Evolutionary conservation across 2,797 vertebrate genomes (phyloP), one percentile per base, ranked within the genome.

Genomic region (Phrynocephalus guinanensis): DNA sequence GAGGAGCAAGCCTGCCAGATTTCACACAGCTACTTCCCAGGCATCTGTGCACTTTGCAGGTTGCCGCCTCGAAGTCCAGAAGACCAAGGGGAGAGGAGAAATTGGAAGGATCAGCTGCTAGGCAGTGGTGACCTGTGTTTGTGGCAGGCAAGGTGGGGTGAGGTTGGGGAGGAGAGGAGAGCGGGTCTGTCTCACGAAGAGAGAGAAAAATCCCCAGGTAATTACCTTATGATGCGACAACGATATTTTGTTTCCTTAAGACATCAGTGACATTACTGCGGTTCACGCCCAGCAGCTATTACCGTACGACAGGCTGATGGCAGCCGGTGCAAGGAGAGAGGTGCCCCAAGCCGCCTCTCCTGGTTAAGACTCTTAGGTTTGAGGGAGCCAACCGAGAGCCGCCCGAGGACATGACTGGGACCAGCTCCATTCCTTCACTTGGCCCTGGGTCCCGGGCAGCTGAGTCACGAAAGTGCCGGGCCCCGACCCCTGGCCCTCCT

Each of bases 211-310:
- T 26, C 66, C 73, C 73, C 15, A 7, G 71, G 79, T 77, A 87
- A 84, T 87, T 71, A 90, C 83, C 86, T 79, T n/a, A 77, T 60
- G n/a, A 77, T 60, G 1, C 50, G 22, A 85, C 89, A 93, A 93
- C 75, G 68, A 72, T 86, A 81, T 92, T 92, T 90, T 50, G 16
- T 48, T 68, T 86, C 85, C 83, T 82, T 82, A 77, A 91, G 89
- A 82, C 72, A 1, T 72, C 9, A 0, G 50, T 77, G 76, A 60
- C 66, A 56, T 88, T 79, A 60, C 82, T 91, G 30, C 84, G 86
- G 81, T 30, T 92, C 52, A 66, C 71, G 60, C 56, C 0, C 1
- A 90, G 86, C 44, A 86, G 70, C 90, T 86, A 84, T 88, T 81
- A 87, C 83, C 52, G 75, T 72, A 52, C 82, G 48, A 8, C 18